These are phyloP conservation scores for Tachina fera DNA, from an alignment of 2,888 invertebrate genomes.

Conservation along the genomic window DNA sequence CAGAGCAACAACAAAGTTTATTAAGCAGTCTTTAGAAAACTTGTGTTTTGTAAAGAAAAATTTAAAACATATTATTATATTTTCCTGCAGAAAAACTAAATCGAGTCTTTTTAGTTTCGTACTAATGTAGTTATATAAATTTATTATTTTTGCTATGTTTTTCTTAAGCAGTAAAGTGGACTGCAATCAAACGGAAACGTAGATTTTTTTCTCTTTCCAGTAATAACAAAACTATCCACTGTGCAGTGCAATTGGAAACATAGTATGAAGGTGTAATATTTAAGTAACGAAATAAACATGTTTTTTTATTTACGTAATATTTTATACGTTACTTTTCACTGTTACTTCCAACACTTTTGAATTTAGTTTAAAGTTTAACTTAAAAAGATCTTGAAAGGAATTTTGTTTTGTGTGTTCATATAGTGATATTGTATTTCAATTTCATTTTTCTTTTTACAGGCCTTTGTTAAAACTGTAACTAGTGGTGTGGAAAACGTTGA, in stretches of 20 bases:
- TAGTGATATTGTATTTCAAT: not conserved
- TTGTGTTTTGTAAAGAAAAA: too few species aligned
- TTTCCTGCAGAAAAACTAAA: too few species aligned
- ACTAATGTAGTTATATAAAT: too few species aligned
- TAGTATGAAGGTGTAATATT: slow-evolving; percentile 47
- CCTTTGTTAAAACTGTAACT: slow-evolving; percentile 88
- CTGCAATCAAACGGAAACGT: too few species aligned
- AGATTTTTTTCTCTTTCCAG: not conserved
- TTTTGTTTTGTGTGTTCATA: not conserved
- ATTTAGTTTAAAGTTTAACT: slow-evolving; percentile 21
- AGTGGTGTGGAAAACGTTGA: slow-evolving; percentile 88
- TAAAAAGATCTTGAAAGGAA: slow-evolving; percentile 27
- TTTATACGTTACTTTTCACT: slow-evolving; percentile 42
- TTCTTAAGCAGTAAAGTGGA: too few species aligned
- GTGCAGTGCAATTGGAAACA: slow-evolving; percentile 35
- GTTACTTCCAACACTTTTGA: slow-evolving; percentile 59
- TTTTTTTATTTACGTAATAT: slow-evolving; percentile 56
- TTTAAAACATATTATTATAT: too few species aligned
- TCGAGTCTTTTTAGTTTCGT: too few species aligned
- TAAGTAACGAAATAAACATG: slow-evolving; percentile 49
- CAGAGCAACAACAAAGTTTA: too few species aligned
- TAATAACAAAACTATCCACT: slow-evolving; percentile 8
- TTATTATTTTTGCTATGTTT: too few species aligned
- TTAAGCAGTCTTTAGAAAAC: too few species aligned
- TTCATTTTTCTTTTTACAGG: slow-evolving; percentile 84